These are phyloP conservation scores for Gallirallus australis DNA, from an alignment of 2,797 vertebrate genomes.

Conservation along the genomic window DNA sequence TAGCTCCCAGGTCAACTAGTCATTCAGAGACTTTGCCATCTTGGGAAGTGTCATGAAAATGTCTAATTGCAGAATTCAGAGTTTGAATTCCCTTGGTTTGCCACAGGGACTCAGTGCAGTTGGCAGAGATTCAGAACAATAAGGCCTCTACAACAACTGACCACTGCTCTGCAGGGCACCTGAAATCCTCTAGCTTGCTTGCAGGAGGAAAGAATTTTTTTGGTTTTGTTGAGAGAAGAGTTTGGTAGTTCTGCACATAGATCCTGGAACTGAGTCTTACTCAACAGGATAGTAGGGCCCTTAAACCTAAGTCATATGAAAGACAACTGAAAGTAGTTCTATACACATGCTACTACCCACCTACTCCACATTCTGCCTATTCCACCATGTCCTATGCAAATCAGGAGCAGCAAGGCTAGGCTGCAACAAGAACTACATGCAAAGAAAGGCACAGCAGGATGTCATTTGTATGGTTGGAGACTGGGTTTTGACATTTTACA, in stretches of 20 bases:
- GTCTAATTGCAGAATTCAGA: neutral
- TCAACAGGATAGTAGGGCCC: neutral
- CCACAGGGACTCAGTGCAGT: fast-evolving
- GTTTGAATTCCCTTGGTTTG: neutral
- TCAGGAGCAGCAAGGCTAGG: neutral
- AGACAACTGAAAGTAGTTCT: neutral
- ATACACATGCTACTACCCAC: neutral
- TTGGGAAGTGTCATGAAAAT: neutral
- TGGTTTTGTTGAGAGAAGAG: neutral
- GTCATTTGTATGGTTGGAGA: neutral
- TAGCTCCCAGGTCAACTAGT: neutral
- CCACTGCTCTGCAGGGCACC: neutral
- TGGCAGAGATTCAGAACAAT: neutral
- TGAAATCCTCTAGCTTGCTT: neutral
- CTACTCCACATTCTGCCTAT: neutral
- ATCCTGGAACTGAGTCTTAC: neutral
- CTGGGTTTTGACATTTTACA: neutral
- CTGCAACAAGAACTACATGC: neutral
- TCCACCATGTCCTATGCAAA: neutral
- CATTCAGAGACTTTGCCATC: neutral
- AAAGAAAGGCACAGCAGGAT: neutral
- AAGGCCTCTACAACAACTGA: neutral
- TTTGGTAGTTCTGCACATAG: neutral
- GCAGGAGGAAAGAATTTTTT: neutral
- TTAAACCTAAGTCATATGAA: neutral